Conservation (phyloP, 2,113 vertebrate genomes). For the Crotalus tigris region DNA sequence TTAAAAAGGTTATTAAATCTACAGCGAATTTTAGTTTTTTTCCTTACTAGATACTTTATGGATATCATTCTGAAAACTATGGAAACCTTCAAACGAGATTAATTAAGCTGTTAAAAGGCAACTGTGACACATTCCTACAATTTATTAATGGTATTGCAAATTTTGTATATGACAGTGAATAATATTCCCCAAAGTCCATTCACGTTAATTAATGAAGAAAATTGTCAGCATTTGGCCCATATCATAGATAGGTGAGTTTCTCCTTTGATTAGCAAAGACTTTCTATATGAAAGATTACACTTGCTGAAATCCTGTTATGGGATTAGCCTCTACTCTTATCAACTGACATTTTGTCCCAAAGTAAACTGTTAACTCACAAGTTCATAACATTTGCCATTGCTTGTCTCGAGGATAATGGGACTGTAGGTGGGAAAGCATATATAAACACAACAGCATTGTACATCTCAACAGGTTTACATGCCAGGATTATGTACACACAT, state of each 20-base stretch:
- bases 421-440: not conserved
- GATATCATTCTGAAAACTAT: constrained; percentile 48
- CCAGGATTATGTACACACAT: not conserved
- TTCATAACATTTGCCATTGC: not conserved
- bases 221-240: constrained; percentile 19
- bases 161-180: constrained; percentile 49
- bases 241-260: not conserved
- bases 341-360: constrained; percentile 11
- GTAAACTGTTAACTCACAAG: constrained; percentile 16
- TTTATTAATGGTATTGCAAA: constrained; percentile 28
- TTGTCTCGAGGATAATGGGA: not conserved
- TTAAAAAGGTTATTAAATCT: constrained; percentile 47
- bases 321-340: not conserved
- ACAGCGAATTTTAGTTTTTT: constrained; percentile 47
- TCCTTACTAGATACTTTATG: constrained; percentile 44
- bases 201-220: constrained; percentile 31
- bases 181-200: constrained; percentile 25
- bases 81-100: constrained; percentile 59
- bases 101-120: constrained; percentile 67
- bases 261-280: not conserved
- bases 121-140: constrained; percentile 33
- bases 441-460: not conserved
- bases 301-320: constrained; percentile 30
- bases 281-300: not conserved
- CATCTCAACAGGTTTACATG: not conserved